A percentile compares a stretch with the other conserved stretches of the same genome.
Evolutionary conservation across 2,113 vertebrate genomes (phyloP).

Genomic region (Malaclemys terrapin): DNA sequence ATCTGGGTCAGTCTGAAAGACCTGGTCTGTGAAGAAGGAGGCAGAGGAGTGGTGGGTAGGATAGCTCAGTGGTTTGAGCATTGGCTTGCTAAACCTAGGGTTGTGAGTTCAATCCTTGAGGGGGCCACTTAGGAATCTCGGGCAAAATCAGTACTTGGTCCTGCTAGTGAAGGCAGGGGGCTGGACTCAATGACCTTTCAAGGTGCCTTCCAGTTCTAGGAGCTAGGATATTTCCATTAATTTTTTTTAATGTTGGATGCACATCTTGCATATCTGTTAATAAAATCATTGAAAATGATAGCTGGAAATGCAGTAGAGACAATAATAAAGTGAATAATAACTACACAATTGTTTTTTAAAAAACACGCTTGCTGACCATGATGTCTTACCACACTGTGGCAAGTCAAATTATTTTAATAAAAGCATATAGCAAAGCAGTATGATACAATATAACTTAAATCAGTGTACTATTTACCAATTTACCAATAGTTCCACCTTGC

Average conservation of each 20-base stretch:
- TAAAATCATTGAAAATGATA: neutral
- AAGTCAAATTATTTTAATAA: neutral
- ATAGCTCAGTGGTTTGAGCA: too few species aligned
- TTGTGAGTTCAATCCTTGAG: too few species aligned
- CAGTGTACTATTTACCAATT: neutral
- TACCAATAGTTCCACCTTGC: conserved; percentile 8
- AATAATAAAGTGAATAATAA: neutral
- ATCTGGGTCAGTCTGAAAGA: neutral
- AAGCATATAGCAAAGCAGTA: neutral
- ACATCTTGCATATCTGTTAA: neutral
- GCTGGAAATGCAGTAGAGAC: neutral
- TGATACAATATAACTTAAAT: conserved; percentile 22
- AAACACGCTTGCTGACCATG: neutral
- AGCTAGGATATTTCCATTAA: too few species aligned
- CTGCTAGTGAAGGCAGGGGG: too few species aligned
- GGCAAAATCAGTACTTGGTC: too few species aligned
- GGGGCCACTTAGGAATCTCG: too few species aligned
- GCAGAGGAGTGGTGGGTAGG: neutral
- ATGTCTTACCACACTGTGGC: neutral
- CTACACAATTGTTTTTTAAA: neutral
- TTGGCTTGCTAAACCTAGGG: too few species aligned
- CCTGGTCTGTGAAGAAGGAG: neutral
- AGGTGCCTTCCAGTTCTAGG: too few species aligned
- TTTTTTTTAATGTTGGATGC: neutral
- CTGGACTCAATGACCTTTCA: too few species aligned